Evolutionary conservation across 2,113 vertebrate genomes (phyloP).

Genomic region (Rhynchopsitta pachyrhyncha): DNA sequence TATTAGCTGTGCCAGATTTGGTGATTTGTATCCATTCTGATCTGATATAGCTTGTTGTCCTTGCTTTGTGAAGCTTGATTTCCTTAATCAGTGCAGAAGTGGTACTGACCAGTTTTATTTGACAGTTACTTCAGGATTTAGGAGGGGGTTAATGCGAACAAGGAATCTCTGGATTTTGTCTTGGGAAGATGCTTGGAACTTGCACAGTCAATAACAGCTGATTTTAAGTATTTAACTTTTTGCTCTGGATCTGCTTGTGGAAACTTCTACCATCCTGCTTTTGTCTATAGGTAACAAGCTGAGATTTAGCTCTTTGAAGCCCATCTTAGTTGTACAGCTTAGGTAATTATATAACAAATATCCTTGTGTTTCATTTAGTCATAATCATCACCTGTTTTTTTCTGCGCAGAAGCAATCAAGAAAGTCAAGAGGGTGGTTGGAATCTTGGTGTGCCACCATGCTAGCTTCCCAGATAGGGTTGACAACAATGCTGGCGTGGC

Average conservation of each 20-base stretch:
- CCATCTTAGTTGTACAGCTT: neutral
- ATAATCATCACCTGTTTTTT: neutral
- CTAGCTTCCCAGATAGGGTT: neutral
- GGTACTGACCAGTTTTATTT: neutral
- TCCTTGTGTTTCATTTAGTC: neutral
- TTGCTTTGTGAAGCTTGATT: neutral
- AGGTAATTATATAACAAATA: neutral
- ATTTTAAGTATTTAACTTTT: neutral
- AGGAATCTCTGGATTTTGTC: neutral
- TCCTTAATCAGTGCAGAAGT: neutral
- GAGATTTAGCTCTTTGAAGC: neutral
- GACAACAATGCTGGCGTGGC: neutral
- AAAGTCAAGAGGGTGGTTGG: neutral
- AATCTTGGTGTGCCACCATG: neutral
- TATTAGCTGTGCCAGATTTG: neutral
- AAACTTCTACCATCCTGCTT: neutral
- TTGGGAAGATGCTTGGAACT: neutral
- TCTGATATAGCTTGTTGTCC: neutral
- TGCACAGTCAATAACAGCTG: neutral
- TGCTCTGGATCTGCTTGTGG: neutral
- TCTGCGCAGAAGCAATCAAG: neutral
- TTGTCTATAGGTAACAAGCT: neutral
- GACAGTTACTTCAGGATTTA: neutral
- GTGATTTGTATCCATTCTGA: neutral
- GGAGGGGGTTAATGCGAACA: neutral